These are phyloP conservation scores for Diploscapter pachys DNA, from an alignment of 1,140 invertebrate species.

Conservation along the genomic window DNA sequence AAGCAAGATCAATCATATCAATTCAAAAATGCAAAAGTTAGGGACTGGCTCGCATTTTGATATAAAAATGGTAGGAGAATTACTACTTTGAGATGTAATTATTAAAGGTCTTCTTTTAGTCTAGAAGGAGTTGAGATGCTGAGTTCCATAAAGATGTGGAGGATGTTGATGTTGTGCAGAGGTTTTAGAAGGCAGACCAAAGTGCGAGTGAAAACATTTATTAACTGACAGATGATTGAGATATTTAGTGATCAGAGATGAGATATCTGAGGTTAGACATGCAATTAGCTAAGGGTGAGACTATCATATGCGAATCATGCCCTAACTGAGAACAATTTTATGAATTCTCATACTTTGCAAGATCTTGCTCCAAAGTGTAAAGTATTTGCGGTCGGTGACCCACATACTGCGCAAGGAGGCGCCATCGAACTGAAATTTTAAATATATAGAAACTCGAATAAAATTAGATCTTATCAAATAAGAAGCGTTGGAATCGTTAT, in stretches of 20 bases:
- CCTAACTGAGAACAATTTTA: not conserved
- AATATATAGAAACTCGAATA: not conserved
- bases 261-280: not conserved
- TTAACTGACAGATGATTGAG: not conserved
- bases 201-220: not conserved
- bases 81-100: not conserved
- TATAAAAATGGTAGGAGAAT: not conserved
- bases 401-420: not conserved
- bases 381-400: not conserved
- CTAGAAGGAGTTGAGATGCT: too few species aligned
- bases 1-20: constrained; percentile 1
- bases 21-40: not conserved
- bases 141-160: too few species aligned
- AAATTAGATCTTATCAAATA: too few species aligned
- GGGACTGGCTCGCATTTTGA: not conserved
- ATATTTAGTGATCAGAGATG: not conserved
- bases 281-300: not conserved
- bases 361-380: not conserved
- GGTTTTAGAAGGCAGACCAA: not conserved
- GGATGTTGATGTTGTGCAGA: not conserved
- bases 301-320: not conserved
- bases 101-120: too few species aligned
- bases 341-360: not conserved
- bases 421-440: not conserved
- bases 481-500: too few species aligned